Base-by-base conservation (phyloP, 2,113 vertebrate genomes). In the Bubo bubo region DNA sequence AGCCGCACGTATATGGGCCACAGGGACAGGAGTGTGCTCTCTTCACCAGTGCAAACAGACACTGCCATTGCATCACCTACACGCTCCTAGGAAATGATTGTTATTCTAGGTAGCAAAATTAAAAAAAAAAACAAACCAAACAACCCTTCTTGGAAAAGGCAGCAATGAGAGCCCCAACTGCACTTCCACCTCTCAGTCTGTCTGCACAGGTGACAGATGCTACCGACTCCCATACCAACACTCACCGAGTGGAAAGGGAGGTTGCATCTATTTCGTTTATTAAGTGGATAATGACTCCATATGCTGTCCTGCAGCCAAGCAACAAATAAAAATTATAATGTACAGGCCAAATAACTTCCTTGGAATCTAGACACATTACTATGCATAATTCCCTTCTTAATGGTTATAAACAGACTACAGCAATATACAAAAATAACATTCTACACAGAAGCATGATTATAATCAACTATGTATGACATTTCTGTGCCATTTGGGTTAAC, bases 241-340 rank as follows among this genome's bases (percentile, higher is more conserved):
- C 73, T 59, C 93, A 52, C 32, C 3, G 6, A 9, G 23, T 39
- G 59, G 56, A 79, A 41, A 37, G 52, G 79, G 86, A 97, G 89
- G 77, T 34, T 59, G 76, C 86, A 77, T 89, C 88, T 94, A 88
- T 76, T 92, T 82, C 5, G 2, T 93, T 87, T 95, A 95, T 52
- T 90, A 98, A 97, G 91, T 95, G 64, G 93, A 97, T 97, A 98
- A 98, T 96, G 96, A 96, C 86, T 95, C 87, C 77, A 73, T 87
- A 88, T 79, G 80, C 74, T 96, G 73, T 95, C 83, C 80, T 95
- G 86, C 96, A 92, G 67, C 68, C 72, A 96, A 93, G 93, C 82
- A 96, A 86, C 81, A 86, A 88, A 63, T 94, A 90, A 96, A 97
- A 96, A 97, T 82, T 88, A n/a, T 73, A 82, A 74, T 55, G 73